These are phyloP conservation scores for Popillia japonica DNA, from an alignment of 1,140 invertebrate species.

Conservation along the genomic window DNA sequence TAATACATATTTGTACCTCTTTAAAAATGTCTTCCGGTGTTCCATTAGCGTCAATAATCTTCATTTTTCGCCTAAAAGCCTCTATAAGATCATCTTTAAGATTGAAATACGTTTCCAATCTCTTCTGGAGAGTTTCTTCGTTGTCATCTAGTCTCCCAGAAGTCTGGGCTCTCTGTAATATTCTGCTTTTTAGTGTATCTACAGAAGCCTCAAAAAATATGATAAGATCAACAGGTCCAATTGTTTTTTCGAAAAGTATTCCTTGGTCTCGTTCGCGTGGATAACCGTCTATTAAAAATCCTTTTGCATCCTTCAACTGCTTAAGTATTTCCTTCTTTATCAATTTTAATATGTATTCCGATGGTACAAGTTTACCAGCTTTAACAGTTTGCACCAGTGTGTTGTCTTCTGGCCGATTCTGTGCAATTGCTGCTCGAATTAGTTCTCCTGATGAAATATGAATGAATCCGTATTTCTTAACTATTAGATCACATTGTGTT, in stretches of 20 bases:
- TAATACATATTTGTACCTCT: background rate
- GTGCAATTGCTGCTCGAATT: slow-evolving; percentile 77
- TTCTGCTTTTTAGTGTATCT: background rate
- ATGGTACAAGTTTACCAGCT: slow-evolving; percentile 37
- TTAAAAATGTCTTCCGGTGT: background rate
- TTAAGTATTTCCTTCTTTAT: background rate
- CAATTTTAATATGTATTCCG: background rate
- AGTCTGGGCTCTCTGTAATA: background rate
- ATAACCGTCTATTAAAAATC: slow-evolving; percentile 8
- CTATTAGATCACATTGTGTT: slow-evolving; percentile 87
- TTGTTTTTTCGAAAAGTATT: background rate
- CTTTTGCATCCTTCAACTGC: background rate
- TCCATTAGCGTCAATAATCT: background rate
- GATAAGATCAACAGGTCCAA: background rate
- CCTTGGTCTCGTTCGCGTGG: background rate
- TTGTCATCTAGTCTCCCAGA: background rate
- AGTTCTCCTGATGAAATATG: slow-evolving; percentile 92
- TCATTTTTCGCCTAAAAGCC: background rate
- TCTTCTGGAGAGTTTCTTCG: background rate
- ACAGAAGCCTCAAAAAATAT: background rate
- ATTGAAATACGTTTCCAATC: background rate
- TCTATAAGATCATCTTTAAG: background rate
- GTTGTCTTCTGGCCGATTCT: background rate
- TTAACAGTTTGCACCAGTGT: slow-evolving; percentile 36
- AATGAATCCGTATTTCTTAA: slow-evolving; percentile 85